Evolutionary conservation across 1,140 invertebrate genomes (phyloP).

Genomic region (Heliothis virescens): DNA sequence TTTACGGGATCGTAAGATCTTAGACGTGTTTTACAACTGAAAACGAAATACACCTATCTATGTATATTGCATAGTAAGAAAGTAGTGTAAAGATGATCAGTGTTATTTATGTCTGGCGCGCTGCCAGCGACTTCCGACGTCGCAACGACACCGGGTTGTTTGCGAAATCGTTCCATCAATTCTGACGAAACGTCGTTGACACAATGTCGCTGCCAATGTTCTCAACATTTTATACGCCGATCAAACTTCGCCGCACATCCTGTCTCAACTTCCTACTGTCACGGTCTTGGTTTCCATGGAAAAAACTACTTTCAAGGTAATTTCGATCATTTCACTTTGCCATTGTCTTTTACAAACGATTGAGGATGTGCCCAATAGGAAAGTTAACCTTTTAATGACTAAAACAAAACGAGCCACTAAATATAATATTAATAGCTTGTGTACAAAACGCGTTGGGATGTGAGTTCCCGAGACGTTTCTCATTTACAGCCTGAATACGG

Average conservation of each 20-base stretch:
- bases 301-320: not conserved
- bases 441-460: not conserved
- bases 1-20: too few species aligned
- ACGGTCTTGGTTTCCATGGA: slow-evolving; percentile 14
- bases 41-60: slow-evolving; percentile 2
- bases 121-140: slow-evolving; percentile 52
- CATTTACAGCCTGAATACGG: slow-evolving; percentile 76
- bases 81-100: slow-evolving; percentile 52
- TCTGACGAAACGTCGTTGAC: slow-evolving; percentile 58
- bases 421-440: slow-evolving; percentile 13
- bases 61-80: slow-evolving; percentile 17
- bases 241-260: slow-evolving; percentile 16
- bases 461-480: slow-evolving; percentile 54
- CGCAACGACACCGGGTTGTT: slow-evolving; percentile 45
- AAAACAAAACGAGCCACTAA: not conserved
- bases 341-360: not conserved
- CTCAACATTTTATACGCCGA: slow-evolving; percentile 33
- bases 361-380: not conserved
- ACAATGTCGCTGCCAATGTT: slow-evolving; percentile 25
- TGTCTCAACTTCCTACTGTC: slow-evolving; percentile 27
- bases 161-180: slow-evolving; percentile 62
- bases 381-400: not conserved
- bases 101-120: slow-evolving; percentile 58
- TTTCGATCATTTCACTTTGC: not conserved
- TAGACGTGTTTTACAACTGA: slow-evolving; percentile 8